phyloP scores from a whole-genome alignment of 2,113 vertebrate species.

The Brachionichthys hirsutus region DNA sequence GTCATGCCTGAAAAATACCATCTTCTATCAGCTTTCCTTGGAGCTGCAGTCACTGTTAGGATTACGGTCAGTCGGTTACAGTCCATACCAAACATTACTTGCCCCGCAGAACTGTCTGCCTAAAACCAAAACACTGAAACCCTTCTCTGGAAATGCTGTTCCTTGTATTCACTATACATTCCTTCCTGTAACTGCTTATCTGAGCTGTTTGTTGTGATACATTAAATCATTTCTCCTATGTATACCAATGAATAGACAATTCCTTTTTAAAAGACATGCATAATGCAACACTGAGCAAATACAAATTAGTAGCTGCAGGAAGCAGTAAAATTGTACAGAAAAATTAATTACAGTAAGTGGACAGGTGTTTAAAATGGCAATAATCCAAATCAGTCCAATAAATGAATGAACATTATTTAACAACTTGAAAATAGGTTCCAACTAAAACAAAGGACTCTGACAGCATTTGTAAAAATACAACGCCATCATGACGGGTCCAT shows the following conservation, averaged over 20 bases:
- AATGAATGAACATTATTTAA: background rate
- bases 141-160: background rate
- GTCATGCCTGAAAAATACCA: too few relatives aligned
- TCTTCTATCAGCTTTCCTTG: background rate
- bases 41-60: background rate
- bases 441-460: background rate
- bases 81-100: background rate
- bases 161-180: constrained; percentile 5
- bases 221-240: constrained; percentile 9
- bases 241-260: constrained; percentile 50
- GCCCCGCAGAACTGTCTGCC: background rate
- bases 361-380: too few relatives aligned
- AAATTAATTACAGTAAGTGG: background rate
- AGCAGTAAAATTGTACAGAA: background rate
- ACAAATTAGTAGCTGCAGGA: constrained; percentile 1
- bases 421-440: too few relatives aligned
- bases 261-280: constrained; percentile 5
- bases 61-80: background rate
- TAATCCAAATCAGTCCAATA: background rate
- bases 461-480: too few relatives aligned
- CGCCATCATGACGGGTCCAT: constrained; percentile 27
- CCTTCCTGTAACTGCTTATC: background rate
- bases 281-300: constrained; percentile 5
- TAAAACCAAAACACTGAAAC: background rate
- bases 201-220: constrained; percentile 15